phyloP scores from a whole-genome alignment of 2,113 vertebrate genomes.

The Dicaeum eximium region DNA sequence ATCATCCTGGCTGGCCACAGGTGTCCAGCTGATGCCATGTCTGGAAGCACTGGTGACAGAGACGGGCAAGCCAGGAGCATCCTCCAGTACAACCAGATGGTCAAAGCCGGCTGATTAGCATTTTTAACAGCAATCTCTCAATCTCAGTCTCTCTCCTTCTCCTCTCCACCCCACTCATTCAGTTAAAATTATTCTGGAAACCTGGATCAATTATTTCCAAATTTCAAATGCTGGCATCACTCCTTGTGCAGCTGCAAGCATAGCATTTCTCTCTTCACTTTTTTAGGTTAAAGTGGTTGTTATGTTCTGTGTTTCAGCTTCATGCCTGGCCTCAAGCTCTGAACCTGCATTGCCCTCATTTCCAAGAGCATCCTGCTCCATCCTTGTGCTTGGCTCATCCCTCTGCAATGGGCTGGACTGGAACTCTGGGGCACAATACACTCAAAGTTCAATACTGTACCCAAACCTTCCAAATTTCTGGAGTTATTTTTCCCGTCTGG shows the following conservation, averaged over 20 bases:
- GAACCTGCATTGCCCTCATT: background rate
- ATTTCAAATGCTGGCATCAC: background rate
- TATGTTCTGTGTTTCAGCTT: background rate
- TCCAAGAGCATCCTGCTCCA: background rate
- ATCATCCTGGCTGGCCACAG: background rate
- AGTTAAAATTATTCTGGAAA: background rate
- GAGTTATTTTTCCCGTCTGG: background rate
- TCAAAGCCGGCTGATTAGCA: background rate
- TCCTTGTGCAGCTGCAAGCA: background rate
- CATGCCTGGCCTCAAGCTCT: background rate
- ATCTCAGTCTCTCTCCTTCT: background rate
- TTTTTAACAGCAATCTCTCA: background rate
- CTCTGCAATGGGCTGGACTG: background rate
- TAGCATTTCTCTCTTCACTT: background rate
- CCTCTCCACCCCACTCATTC: background rate
- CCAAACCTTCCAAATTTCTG: background rate
- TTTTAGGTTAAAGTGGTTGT: background rate
- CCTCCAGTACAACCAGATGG: background rate
- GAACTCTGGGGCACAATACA: background rate
- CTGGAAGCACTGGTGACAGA: background rate
- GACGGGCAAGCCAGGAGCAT: background rate
- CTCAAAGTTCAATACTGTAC: background rate
- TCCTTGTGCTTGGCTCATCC: background rate
- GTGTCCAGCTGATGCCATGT: fast-evolving
- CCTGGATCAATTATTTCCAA: background rate